Evolutionary conservation across 2,888 invertebrate genomes (phyloP).

Genomic region (Neoascia interrupta): DNA sequence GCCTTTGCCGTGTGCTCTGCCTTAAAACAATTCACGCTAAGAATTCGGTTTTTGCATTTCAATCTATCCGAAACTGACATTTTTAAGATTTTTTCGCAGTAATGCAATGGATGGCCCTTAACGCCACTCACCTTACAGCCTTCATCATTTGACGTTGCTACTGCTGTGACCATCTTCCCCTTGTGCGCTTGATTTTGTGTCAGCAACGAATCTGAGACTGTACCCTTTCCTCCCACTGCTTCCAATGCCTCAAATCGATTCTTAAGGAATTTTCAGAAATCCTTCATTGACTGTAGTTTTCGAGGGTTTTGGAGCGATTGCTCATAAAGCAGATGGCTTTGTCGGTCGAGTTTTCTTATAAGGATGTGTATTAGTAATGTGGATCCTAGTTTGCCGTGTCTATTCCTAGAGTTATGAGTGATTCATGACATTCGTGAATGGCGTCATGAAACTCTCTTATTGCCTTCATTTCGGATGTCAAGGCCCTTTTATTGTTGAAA

Average conservation of each 20-base stretch:
- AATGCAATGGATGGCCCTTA: neutral
- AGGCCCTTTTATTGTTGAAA: constrained; percentile 4
- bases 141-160: no score
- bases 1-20: no score
- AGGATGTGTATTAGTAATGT: neutral
- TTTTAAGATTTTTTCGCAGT: neutral
- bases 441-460: neutral
- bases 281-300: neutral
- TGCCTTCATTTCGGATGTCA: neutral
- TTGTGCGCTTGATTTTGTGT: no score
- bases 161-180: no score
- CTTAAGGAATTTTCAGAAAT: neutral
- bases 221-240: no score
- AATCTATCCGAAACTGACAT: no score
- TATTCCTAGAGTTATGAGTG: neutral
- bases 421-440: constrained; percentile 13
- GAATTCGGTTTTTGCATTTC: no score
- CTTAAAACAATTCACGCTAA: no score
- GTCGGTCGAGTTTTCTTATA: neutral
- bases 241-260: no score
- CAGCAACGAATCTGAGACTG: no score
- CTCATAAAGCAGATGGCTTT: neutral
- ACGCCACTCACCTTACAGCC: constrained; percentile 7
- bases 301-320: neutral
- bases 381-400: neutral